Percentiles rank a stretch among this genome's conserved stretches.
Evolutionary conservation across 2,888 invertebrate genomes (phyloP).

Genomic region (Drosophila tripunctata): DNA sequence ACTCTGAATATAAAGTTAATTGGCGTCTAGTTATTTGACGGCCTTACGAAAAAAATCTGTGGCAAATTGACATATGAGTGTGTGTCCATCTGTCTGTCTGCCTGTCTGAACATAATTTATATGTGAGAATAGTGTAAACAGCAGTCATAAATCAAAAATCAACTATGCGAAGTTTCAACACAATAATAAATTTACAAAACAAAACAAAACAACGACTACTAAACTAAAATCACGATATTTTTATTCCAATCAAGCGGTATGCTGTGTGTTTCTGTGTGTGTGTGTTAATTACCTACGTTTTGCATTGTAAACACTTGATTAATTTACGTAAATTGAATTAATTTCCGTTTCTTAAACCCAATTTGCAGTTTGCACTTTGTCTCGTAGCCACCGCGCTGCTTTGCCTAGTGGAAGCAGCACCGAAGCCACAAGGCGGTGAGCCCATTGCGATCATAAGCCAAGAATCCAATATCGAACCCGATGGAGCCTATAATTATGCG

Average conservation of each 20-base stretch:
- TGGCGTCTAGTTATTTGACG: conserved; percentile 66
- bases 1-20: conserved; percentile 50
- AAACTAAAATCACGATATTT: conserved; percentile 42
- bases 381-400: conserved; percentile 74
- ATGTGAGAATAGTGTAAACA: conserved; percentile 52
- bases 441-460: conserved; percentile 89
- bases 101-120: conserved; percentile 30
- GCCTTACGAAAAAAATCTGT: conserved; percentile 64
- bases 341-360: conserved; percentile 53
- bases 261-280: not conserved
- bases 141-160: conserved; percentile 52
- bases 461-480: conserved; percentile 89
- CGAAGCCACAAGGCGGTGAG: conserved; percentile 87
- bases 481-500: conserved; percentile 90
- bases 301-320: conserved; percentile 41
- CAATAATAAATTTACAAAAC: conserved; percentile 30
- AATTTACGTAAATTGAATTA: conserved; percentile 48
- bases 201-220: conserved; percentile 2
- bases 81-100: conserved; percentile 3
- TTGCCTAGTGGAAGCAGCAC: conserved; percentile 85
- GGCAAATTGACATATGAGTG: conserved; percentile 49
- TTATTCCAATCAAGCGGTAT: conserved; percentile 4
- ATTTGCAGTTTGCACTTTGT: conserved; percentile 78
- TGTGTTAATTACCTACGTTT: conserved; percentile 42
- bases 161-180: conserved; percentile 50